Percentiles rank a stretch among this genome's conserved stretches.
These are phyloP conservation scores for Aurelia aurita DNA, from an alignment of 30 jellyfish, hydroid and myxozoan genomes.

Conservation along the genomic window DNA sequence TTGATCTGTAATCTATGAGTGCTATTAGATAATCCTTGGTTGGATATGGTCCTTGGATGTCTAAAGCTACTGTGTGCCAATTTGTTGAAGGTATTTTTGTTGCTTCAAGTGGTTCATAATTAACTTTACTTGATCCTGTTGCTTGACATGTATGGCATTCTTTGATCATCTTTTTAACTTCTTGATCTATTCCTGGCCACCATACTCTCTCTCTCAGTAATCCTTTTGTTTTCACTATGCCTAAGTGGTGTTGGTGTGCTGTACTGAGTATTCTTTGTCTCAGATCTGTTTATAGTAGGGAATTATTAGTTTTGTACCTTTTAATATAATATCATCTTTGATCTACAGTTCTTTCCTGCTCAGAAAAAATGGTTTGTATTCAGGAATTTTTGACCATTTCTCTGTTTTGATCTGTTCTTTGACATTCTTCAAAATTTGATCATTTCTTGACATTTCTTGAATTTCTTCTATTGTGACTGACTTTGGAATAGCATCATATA, in stretches of 20 bases:
- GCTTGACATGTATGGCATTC: slow-evolving; percentile 46
- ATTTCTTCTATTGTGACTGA: no score
- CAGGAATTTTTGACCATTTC: slow-evolving; percentile 25
- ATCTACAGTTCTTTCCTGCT: slow-evolving; percentile 34
- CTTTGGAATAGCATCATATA: no score
- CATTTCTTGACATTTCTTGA: slow-evolving; percentile 32
- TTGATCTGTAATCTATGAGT: slow-evolving; percentile 40
- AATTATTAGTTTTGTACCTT: slow-evolving; percentile 47
- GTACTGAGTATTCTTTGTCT: slow-evolving; percentile 37
- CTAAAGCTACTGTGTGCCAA: slow-evolving; percentile 56
- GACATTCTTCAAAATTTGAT: slow-evolving; percentile 7
- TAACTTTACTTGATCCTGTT: slow-evolving; percentile 46
- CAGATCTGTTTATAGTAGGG: slow-evolving; percentile 13
- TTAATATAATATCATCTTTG: slow-evolving; percentile 19
- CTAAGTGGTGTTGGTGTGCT: slow-evolving; percentile 56
- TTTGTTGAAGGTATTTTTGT: slow-evolving; percentile 31
- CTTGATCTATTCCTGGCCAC: slow-evolving; percentile 58
- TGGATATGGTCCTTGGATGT: slow-evolving; percentile 61
- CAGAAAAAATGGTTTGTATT: slow-evolving; percentile 4
- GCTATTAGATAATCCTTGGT: slow-evolving; percentile 31
- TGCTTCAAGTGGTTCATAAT: slow-evolving; percentile 52
- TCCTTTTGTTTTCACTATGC: slow-evolving; percentile 45
- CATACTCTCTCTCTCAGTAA: slow-evolving; percentile 33
- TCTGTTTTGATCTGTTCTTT: slow-evolving; percentile 25
- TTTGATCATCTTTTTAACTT: slow-evolving; percentile 37